Percentiles rank a stretch among this genome's conserved stretches.
These are phyloP conservation scores for Clarias pachynema DNA, from an alignment of 2,797 vertebrate genomes.

Conservation along the genomic window DNA sequence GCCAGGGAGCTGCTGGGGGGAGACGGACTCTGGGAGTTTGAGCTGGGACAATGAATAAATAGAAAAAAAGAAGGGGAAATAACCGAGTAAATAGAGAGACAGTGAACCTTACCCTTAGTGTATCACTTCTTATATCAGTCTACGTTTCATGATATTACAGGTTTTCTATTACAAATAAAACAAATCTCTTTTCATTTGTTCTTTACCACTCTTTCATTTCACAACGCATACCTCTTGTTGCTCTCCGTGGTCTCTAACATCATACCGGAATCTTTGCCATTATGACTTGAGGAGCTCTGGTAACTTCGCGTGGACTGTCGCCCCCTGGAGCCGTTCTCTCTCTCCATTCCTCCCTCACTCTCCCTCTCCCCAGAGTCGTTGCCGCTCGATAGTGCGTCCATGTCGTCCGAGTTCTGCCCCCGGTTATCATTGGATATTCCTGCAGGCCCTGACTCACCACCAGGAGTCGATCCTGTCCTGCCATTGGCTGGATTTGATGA, in stretches of 20 bases:
- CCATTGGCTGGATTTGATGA: constrained; percentile 46
- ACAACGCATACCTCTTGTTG: constrained; percentile 82
- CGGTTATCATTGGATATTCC: constrained; percentile 59
- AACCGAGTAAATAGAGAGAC: not conserved
- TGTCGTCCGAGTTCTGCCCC: constrained; percentile 78
- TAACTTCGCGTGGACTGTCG: constrained; percentile 81
- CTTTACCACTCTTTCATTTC: not conserved
- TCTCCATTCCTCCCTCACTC: constrained; percentile 72
- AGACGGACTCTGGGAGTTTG: constrained; percentile 87
- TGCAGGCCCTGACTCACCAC: constrained; percentile 60
- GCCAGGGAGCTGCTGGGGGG: constrained; percentile 88
- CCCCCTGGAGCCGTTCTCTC: constrained; percentile 65
- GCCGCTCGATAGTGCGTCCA: constrained; percentile 84
- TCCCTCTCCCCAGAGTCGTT: constrained; percentile 85
- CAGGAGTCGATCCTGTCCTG: constrained; percentile 64
- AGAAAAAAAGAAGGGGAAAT: not conserved
- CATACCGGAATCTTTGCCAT: constrained; percentile 88
- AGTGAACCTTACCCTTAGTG: not conserved
- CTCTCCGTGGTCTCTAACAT: constrained; percentile 86
- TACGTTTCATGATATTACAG: not conserved
- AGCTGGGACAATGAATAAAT: constrained; percentile 68
- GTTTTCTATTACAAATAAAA: not conserved
- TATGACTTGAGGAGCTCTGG: constrained; percentile 81
- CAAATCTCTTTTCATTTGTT: not conserved
- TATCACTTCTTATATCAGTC: not conserved